phyloP scores from a whole-genome alignment of 2,113 vertebrate genomes.

The Psammodynastes pulverulentus region DNA sequence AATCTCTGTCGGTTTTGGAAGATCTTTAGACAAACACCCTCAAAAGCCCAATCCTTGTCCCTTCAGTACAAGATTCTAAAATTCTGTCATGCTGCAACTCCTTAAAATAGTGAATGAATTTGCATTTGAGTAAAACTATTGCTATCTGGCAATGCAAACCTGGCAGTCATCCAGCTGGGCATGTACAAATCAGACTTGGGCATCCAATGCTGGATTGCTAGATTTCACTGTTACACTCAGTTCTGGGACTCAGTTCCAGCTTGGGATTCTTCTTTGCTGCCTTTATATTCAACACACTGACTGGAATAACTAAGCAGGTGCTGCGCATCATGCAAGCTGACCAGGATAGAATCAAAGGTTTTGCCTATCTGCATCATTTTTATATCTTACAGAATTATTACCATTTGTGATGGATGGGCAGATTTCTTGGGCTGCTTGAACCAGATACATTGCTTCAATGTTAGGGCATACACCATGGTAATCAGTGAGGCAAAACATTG shows the following conservation, averaged over 20 bases:
- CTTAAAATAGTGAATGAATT: not conserved
- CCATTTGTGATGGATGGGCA: not conserved
- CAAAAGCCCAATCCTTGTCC: not conserved
- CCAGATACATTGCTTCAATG: not conserved
- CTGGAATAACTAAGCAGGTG: not conserved
- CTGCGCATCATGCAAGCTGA: not conserved
- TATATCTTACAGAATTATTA: not conserved
- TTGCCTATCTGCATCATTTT: not conserved
- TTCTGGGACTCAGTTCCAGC: not conserved
- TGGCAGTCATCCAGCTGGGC: not conserved
- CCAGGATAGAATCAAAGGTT: not conserved
- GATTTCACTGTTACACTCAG: not conserved
- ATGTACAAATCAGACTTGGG: not conserved
- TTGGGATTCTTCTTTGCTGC: not conserved
- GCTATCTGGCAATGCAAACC: not conserved
- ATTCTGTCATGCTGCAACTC: not conserved
- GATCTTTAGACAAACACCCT: not conserved
- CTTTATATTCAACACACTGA: not conserved
- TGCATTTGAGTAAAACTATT: not conserved
- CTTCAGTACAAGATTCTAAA: not conserved
- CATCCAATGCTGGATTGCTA: not conserved
- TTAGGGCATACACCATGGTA: not conserved
- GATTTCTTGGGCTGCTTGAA: not conserved
- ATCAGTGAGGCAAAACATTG: not conserved
- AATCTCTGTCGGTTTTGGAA: not conserved